phyloP scores from a whole-genome alignment of 2,113 vertebrate species.

The Psittacula cyanocephala region DNA sequence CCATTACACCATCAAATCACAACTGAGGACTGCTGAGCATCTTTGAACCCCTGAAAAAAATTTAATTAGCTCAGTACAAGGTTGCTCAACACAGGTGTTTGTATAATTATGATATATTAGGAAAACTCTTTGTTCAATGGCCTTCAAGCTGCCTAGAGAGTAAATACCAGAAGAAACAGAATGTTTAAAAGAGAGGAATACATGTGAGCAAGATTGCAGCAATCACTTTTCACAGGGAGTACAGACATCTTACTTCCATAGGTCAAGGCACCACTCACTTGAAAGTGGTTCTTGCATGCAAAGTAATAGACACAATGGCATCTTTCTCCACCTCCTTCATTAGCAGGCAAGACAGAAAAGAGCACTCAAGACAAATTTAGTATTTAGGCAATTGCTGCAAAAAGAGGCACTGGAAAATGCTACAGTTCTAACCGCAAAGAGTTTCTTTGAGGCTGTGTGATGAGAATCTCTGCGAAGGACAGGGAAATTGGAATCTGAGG shows the following conservation, averaged over 20 bases:
- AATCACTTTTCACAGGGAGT: background rate
- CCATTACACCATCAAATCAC: background rate
- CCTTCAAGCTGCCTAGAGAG: slow-evolving; percentile 53
- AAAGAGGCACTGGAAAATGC: background rate
- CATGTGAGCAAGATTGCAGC: background rate
- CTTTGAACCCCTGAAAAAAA: slow-evolving; percentile 26
- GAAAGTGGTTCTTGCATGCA: slow-evolving; percentile 2
- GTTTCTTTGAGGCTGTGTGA: background rate
- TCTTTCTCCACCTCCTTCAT: slow-evolving; percentile 36
- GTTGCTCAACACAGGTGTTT: slow-evolving; percentile 64
- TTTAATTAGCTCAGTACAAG: background rate
- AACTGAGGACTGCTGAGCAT: background rate
- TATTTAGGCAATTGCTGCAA: background rate
- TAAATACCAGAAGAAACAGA: slow-evolving; percentile 10
- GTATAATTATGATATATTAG: slow-evolving; percentile 69
- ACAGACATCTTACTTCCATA: background rate
- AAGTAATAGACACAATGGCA: background rate
- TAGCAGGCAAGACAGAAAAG: slow-evolving; percentile 15
- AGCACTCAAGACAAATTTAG: background rate
- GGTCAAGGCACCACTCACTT: background rate
- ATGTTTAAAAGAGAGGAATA: slow-evolving; percentile 6
- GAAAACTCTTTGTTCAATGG: slow-evolving; percentile 49
- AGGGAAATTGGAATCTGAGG: background rate
- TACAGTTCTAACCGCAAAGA: background rate
- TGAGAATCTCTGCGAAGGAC: background rate